Evolutionary conservation across 2,113 vertebrate species (phyloP), one percentile per base, ranked within the genome.

Genomic region (Phaethornis superciliosus): DNA sequence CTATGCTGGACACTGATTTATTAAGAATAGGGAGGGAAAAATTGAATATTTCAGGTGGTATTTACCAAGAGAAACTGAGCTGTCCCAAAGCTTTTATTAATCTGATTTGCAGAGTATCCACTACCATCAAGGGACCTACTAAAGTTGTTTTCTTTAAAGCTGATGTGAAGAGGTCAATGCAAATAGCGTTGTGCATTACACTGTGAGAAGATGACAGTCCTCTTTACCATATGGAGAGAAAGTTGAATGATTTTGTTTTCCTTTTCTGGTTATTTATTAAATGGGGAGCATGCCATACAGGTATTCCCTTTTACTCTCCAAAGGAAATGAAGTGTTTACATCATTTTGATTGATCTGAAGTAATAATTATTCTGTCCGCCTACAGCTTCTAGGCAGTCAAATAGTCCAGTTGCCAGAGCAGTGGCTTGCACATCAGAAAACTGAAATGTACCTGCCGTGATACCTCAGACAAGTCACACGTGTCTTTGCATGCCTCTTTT

Each of bases 61-160:
- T 97, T 94, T 97, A 96, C 85, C 82, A 71, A 93, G 74, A 95
- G 94, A 96, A 96, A 96, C 69, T 75, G 87, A 96, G 81, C 83
- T 92, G 89, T 92, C 89, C 94, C 93, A 65, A 84, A 97, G 94
- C 96, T 97, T 97, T 96, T 96, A 97, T 96, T 96, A 97, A 97
- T 95, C 95, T 97, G 88, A 96, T 95, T 97, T 95, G 93, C 90
- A 96, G 93, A 97, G 88, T 95, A 93, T 96, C 91, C 90, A 72
- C 82, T 93, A 91, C 96, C 71, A 89, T 40, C 85, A 85, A 89
- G 94, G 96, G 69, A 96, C 89, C 89, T 86, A 84, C 90, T 93
- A 94, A 96, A 97, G 87, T 72, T 95, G 88, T 96, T 96, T 96
- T 91, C 96, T 97, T 98, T 97, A 94, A 94, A 95, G 64, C 80